Evolutionary conservation across 2,113 vertebrate genomes (phyloP).

Genomic region (Psittacus erithacus): DNA sequence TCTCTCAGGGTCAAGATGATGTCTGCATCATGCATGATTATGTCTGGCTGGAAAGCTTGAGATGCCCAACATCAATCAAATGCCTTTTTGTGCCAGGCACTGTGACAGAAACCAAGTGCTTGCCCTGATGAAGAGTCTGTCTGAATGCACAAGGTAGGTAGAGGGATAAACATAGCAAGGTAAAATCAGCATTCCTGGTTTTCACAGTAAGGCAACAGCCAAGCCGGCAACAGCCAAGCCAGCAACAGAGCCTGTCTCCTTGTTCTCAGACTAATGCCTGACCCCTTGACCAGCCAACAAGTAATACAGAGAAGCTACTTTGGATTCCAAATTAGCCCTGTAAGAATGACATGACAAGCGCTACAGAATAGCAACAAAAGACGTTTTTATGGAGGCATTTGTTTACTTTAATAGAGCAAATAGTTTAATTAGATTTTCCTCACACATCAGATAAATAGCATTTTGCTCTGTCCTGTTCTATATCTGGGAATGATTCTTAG

Average conservation of each 20-base stretch:
- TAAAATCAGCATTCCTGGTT: not conserved
- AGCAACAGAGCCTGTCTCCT: not conserved
- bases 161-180: not conserved
- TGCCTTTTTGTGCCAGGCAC: not conserved
- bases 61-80: not conserved
- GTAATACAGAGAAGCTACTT: not conserved
- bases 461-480: not conserved
- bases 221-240: not conserved
- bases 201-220: not conserved
- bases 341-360: not conserved
- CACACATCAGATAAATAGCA: constrained; percentile 16
- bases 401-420: constrained; percentile 39
- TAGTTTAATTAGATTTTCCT: constrained; percentile 51
- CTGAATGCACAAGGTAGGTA: not conserved
- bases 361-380: not conserved
- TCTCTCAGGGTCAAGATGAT: not conserved
- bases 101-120: not conserved
- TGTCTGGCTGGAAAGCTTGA: not conserved
- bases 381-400: constrained; percentile 29
- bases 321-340: not conserved
- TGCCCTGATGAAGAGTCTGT: not conserved
- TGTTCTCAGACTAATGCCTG: not conserved
- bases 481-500: constrained; percentile 29
- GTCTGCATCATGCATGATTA: not conserved
- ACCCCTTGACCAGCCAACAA: not conserved